A percentile compares a stretch with the other conserved stretches of the same genome.
These are phyloP conservation scores for Choristoneura fumiferana DNA, from an alignment of 1,140 invertebrate genomes.

Conservation along the genomic window DNA sequence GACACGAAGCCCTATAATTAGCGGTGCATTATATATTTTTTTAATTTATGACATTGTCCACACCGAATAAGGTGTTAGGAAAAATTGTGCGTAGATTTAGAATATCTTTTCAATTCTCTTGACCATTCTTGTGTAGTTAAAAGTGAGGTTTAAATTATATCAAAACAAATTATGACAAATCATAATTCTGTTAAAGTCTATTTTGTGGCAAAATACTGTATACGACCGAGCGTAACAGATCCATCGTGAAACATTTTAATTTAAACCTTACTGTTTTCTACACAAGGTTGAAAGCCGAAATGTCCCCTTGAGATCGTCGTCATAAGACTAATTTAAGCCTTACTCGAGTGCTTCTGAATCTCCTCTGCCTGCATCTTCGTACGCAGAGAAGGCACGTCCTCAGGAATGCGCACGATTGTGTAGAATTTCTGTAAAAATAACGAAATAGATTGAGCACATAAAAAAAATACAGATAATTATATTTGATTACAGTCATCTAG, in stretches of 20 bases:
- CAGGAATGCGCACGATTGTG: conserved; percentile 88
- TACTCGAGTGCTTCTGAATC: conserved; percentile 57
- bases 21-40: conserved; percentile 7
- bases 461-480: too few relatives aligned
- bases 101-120: conserved; percentile 25
- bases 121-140: not conserved
- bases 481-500: too few relatives aligned
- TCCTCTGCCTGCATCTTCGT: conserved; percentile 85
- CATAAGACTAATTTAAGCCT: conserved; percentile 32
- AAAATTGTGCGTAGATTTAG: conserved; percentile 43
- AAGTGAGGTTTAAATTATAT: not conserved
- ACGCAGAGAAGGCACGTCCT: conserved; percentile 85
- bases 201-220: too few relatives aligned
- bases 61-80: conserved; percentile 23
- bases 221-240: too few relatives aligned
- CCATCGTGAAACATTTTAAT: not conserved
- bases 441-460: not conserved
- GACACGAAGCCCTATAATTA: not conserved
- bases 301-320: conserved; percentile 39
- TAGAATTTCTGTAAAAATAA: conserved; percentile 85
- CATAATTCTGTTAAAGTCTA: too few relatives aligned
- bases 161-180: not conserved
- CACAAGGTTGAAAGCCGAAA: conserved; percentile 12
- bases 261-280: not conserved
- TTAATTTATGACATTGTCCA: conserved; percentile 32